These are phyloP conservation scores for Anolis sagrei DNA, from an alignment of 2,113 vertebrate species.

Conservation along the genomic window DNA sequence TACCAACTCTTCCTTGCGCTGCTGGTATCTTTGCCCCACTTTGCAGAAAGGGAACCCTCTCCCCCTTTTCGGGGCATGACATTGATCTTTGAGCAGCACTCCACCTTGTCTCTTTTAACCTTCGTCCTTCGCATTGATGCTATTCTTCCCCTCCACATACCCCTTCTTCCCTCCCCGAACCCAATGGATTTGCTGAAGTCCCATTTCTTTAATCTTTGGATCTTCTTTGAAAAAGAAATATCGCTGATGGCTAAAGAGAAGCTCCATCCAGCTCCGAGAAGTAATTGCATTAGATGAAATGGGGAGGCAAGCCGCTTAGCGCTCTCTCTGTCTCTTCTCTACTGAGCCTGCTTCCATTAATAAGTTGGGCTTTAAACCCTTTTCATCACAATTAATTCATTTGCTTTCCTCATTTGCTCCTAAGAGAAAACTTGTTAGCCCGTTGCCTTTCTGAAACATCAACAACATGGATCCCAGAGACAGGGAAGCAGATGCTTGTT, in stretches of 20 bases:
- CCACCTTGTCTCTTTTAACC: background rate
- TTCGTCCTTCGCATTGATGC: background rate
- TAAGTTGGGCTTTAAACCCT: conserved; percentile 63
- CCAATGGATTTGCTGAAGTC: conserved; percentile 6
- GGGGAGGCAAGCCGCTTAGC: conserved; percentile 80
- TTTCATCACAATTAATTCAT: conserved; percentile 79
- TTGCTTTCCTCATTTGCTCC: conserved; percentile 73
- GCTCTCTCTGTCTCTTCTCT: conserved; percentile 12
- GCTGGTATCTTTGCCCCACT: fast-evolving
- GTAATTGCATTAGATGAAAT: conserved; percentile 81
- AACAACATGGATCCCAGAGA: background rate
- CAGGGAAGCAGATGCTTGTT: conserved; percentile 12
- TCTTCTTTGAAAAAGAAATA: conserved; percentile 67
- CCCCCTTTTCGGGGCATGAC: background rate
- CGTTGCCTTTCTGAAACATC: conserved; percentile 48
- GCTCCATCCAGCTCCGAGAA: conserved; percentile 12
- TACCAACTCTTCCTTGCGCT: background rate
- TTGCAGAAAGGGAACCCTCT: too few species aligned
- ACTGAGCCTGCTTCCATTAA: conserved; percentile 54
- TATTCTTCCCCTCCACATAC: too few species aligned
- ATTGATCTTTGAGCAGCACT: conserved; percentile 6
- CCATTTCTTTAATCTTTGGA: conserved; percentile 47
- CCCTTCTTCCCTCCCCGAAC: background rate
- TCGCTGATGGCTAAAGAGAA: conserved; percentile 56
- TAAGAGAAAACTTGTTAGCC: conserved; percentile 75